A percentile compares a stretch with the other conserved stretches of the same genome.
Conservation (phyloP, 2,888 invertebrate species). For the Xanthia togata region DNA sequence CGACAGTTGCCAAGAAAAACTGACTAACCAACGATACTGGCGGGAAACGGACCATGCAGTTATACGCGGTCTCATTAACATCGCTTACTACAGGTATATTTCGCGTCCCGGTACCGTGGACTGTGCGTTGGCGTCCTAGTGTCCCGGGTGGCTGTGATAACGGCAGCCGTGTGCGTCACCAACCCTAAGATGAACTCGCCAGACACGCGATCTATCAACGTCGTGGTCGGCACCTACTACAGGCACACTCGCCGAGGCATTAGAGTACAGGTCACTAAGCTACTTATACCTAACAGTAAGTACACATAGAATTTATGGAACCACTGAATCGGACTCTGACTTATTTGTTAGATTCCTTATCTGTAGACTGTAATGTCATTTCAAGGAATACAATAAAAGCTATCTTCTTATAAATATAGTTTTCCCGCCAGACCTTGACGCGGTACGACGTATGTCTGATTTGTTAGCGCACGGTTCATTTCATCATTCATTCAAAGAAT, state of each 20-base stretch:
- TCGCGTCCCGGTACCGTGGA: conserved; percentile 80
- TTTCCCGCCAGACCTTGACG: no score
- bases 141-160: conserved; percentile 79
- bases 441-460: no score
- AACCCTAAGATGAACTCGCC: conserved; percentile 60
- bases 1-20: background rate
- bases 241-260: conserved; percentile 84
- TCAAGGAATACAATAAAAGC: background rate
- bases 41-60: background rate
- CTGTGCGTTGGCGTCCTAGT: conserved; percentile 81
- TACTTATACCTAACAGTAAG: conserved; percentile 82
- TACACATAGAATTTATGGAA: conserved; percentile 20
- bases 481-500: no score
- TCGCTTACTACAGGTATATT: conserved; percentile 76
- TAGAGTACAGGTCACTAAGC: conserved; percentile 81
- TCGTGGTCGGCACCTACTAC: conserved; percentile 78
- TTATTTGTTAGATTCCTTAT: background rate
- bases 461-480: no score
- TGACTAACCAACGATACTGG: no score
- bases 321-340: background rate
- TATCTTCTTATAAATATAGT: no score
- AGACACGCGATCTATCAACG: conserved; percentile 80
- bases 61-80: background rate
- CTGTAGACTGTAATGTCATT: background rate
- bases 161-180: conserved; percentile 83